Base-by-base conservation (phyloP, 2,113 vertebrate genomes). In the Sinocyclocheilus anophthalmus region DNA sequence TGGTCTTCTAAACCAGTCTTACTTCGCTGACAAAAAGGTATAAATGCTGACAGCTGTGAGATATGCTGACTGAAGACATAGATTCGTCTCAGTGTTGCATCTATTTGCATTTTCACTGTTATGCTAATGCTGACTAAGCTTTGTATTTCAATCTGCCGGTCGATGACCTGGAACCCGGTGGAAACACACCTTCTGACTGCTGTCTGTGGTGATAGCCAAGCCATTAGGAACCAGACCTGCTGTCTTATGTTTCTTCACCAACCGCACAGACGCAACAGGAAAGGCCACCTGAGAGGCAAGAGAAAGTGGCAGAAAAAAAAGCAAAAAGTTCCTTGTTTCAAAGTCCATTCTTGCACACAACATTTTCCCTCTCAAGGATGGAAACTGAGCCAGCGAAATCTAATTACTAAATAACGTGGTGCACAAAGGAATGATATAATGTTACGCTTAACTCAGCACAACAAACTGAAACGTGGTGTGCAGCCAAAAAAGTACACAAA, bases 231-330 rank as follows among this genome's bases (percentile, higher is more conserved):
- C 95, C 45, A 99, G 94, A 55, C 97, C 95, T 0, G 97, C 98
- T 0, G 98, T 97, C 93, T 97, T 98, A 92, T 99, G 97, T 91
- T 99, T 99, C 91, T 99, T 99, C 78, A 99, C 96, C 92, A 97
- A 93, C 79, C 96, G 94, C 5, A 98, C 97, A 0, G 98, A 98
- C 6, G 96, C 92, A 9, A 99, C 96, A 0, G 97, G 96, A 89
- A 98, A 97, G 24, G 96, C 96, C 73, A 99, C 98, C 98, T 99
- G 87, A 30, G 20, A 86, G 42, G 57, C 42, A 14, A 50, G 20
- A 33, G 53, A 81, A 63, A 83, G 81, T 76, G 26, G 42, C 13
- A 79, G 22, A 80, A 39, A 14, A n/a, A 57, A 37, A 8, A 57
- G 37, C 30, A 73, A 85, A 10, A 33, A 39, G 57, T 85, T 87